Conservation (phyloP, 2,113 vertebrate species). For the Pholis gunnellus region DNA sequence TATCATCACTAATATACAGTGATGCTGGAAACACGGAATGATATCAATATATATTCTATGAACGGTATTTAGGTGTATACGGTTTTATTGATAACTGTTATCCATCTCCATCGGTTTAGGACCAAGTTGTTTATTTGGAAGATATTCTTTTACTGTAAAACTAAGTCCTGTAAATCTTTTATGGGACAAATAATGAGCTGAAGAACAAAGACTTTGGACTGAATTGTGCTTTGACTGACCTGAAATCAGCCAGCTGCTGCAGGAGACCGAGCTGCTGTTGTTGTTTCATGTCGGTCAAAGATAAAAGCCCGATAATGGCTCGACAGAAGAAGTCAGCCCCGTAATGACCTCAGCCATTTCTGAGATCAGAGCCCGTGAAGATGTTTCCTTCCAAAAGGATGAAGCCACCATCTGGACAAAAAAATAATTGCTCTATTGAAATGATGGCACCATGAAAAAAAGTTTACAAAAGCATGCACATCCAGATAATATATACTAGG, state of each 20-base stretch:
- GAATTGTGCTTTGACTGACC: slow-evolving; percentile 19
- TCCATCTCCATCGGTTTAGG: not conserved
- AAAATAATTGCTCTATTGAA: slow-evolving; percentile 28
- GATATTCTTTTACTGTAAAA: not conserved
- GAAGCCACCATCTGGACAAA: slow-evolving; percentile 30
- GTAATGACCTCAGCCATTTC: slow-evolving; percentile 38
- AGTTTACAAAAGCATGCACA: no score
- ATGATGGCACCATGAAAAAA: slow-evolving; percentile 6
- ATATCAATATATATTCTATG: not conserved
- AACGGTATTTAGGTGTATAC: no score
- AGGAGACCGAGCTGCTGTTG: slow-evolving; percentile 6
- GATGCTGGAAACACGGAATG: not conserved
- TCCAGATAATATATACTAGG: not conserved
- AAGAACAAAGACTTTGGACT: slow-evolving; percentile 31
- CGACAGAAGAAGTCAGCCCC: not conserved
- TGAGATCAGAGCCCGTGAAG: slow-evolving; percentile 38
- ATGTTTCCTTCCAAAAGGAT: slow-evolving; percentile 8
- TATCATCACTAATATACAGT: not conserved
- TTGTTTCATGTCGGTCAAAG: slow-evolving; percentile 20
- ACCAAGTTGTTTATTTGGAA: not conserved
- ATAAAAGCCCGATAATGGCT: slow-evolving; percentile 42
- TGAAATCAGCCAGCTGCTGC: slow-evolving; percentile 38
- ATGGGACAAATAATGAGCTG: not conserved
- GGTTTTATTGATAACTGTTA: no score
- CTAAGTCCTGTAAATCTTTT: not conserved